Evolutionary conservation across 2,797 vertebrate genomes (phyloP).

Genomic region (Chelon labrosus): DNA sequence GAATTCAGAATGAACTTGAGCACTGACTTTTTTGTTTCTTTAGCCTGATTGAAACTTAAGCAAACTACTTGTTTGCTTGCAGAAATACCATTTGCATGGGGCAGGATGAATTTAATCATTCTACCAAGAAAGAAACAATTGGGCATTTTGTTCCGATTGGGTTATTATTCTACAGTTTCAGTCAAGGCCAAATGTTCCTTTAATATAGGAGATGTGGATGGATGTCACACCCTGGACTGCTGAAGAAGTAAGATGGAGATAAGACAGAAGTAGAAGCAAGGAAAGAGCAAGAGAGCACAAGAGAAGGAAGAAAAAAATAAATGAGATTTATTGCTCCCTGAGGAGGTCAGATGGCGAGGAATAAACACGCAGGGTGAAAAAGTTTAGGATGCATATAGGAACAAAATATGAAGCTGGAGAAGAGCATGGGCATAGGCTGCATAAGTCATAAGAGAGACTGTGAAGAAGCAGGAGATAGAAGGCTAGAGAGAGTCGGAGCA

Average conservation of each 20-base stretch:
- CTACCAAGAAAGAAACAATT: no score
- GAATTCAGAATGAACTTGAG: no score
- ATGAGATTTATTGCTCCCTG: constrained; percentile 49
- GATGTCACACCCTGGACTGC: constrained; percentile 34
- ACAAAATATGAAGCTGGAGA: constrained; percentile 41
- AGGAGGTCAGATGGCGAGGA: constrained; percentile 42
- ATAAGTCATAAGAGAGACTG: constrained; percentile 41
- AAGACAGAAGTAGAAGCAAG: constrained; percentile 17
- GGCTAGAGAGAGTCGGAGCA: constrained; percentile 44
- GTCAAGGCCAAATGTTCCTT: no score
- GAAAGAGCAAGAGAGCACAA: constrained; percentile 27
- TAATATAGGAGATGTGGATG: constrained; percentile 9
- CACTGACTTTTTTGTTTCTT: no score
- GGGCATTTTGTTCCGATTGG: no score
- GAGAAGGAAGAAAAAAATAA: constrained; percentile 23
- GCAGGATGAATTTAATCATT: no score
- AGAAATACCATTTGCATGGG: no score
- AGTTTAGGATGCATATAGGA: constrained; percentile 57
- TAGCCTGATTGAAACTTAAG: no score
- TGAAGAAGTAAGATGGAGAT: constrained; percentile 28
- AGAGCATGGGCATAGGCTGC: constrained; percentile 9
- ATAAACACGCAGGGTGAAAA: constrained; percentile 55
- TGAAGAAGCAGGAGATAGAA: constrained; percentile 39
- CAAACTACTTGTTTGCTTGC: no score
- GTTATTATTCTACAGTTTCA: no score